Evolutionary conservation across 2,113 vertebrate species (phyloP), one percentile per base, ranked within the genome.

Genomic region (Larimichthys polyactis): DNA sequence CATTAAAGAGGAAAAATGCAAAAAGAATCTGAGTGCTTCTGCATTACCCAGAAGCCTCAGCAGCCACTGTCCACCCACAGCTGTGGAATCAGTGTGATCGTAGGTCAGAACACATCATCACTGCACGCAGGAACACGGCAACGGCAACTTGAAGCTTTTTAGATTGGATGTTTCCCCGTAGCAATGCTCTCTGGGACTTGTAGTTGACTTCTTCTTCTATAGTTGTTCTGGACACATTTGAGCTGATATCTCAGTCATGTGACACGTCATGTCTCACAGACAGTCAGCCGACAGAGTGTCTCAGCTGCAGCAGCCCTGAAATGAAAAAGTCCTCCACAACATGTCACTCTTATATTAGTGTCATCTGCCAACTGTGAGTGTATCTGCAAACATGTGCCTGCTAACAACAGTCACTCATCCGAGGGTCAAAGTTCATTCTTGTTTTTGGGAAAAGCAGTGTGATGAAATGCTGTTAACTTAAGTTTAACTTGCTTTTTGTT

Each of bases 21-120:
- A 66, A 68, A 63, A 9, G 6, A 27, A 27, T 66, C 15, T 11
- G n/a, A 65, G 55, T 19, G 20, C 51, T 49, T 75, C 78, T 71
- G 24, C 43, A 73, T 10, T 67, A 55, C 46, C 62, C 71, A 81
- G n/a, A 62, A 67, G 40, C 77, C 46, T 78, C 58, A 12, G 20
- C 55, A n/a, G 60, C 24, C 22, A 15, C 0, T 22, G 46, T 63
- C 48, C 60, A 43, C 24, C 44, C 44, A 51, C 7, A 58, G 19
- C 43, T 44, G 73, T 48, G 59, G 63, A 55, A 48, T 36, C 11
- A 54, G 24, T 19, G 62, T 3, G 3, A 29, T 55, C n/a, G n/a
- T 4, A 29, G 5, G 5, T 77, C 58, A 49, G 27, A 55, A 8
- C 0, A 10, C 44, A 51, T 8, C 11, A 4, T 60, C 27, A 6